Evolutionary conservation across 2,888 invertebrate genomes (phyloP).

Genomic region (Xanthia togata): DNA sequence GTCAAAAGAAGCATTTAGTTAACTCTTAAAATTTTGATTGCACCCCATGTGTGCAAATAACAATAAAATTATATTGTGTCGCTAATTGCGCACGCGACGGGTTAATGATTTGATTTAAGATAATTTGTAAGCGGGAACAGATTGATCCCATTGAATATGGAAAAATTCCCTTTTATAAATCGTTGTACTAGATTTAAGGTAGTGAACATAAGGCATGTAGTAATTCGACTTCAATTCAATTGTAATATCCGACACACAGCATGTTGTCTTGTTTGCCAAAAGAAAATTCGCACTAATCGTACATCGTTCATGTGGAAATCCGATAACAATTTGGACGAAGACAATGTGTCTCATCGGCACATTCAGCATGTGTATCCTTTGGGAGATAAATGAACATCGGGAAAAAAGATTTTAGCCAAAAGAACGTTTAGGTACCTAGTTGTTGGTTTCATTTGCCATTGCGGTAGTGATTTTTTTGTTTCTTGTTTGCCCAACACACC

Average conservation of each 20-base stretch:
- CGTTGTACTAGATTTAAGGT: slow-evolving; percentile 35
- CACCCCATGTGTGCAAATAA: too few species aligned
- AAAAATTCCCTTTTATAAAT: slow-evolving; percentile 25
- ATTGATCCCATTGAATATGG: slow-evolving; percentile 12
- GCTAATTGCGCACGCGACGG: too few species aligned
- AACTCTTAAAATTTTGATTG: too few species aligned
- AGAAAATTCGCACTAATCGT: slow-evolving; percentile 58
- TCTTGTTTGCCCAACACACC: not conserved
- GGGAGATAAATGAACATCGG: slow-evolving; percentile 21
- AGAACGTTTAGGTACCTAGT: not conserved
- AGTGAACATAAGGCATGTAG: slow-evolving; percentile 45
- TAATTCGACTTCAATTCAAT: slow-evolving; percentile 53
- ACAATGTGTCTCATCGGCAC: slow-evolving; percentile 27
- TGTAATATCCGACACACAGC: slow-evolving; percentile 44
- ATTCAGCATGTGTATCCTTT: slow-evolving; percentile 29
- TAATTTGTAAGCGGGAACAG: slow-evolving; percentile 3
- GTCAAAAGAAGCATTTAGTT: too few species aligned
- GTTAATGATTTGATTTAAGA: too few species aligned
- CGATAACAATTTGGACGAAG: slow-evolving; percentile 51
- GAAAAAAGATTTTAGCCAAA: slow-evolving; percentile 26
- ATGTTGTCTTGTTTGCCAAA: slow-evolving; percentile 46
- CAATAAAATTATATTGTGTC: too few species aligned
- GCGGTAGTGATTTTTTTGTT: not conserved
- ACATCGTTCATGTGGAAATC: slow-evolving; percentile 55
- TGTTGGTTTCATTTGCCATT: not conserved